A percentile compares a stretch with the other conserved stretches of the same genome.
These are phyloP conservation scores for Xyrichtys novacula DNA, from an alignment of 2,797 vertebrate genomes.

Conservation along the genomic window DNA sequence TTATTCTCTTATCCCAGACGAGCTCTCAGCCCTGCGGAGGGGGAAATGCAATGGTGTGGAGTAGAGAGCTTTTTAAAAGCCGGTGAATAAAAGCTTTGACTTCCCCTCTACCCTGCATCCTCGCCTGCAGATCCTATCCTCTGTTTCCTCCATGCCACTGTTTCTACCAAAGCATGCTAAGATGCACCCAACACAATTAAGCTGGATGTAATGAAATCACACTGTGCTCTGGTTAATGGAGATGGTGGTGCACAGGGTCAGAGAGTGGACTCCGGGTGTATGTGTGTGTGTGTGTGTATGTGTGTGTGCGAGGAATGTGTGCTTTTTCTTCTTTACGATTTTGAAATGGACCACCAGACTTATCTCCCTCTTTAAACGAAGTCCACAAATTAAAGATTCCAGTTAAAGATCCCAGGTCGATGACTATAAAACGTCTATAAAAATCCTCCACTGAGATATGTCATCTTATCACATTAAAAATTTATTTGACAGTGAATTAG, in stretches of 20 bases:
- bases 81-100: constrained; percentile 86
- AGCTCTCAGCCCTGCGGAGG: constrained; percentile 48
- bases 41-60: constrained; percentile 54
- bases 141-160: constrained; percentile 59
- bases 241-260: constrained; percentile 72
- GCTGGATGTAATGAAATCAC: constrained; percentile 81
- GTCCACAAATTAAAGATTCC: constrained; percentile 20
- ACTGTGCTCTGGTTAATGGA: constrained; percentile 79
- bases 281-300: constrained; percentile 33
- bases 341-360: constrained; percentile 42
- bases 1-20: constrained; percentile 53
- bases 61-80: constrained; percentile 81
- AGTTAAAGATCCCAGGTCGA: constrained; percentile 11
- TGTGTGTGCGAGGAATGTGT: neutral
- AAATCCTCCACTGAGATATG: constrained; percentile 34
- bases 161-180: constrained; percentile 63
- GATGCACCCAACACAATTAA: constrained; percentile 78
- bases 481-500: constrained; percentile 55
- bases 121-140: constrained; percentile 40
- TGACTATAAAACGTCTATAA: constrained; percentile 31
- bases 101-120: constrained; percentile 74
- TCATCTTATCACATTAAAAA: constrained; percentile 47
- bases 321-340: constrained; percentile 21
- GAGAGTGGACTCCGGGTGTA: constrained; percentile 31
- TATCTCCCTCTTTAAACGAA: constrained; percentile 30